Base-by-base conservation (phyloP, 2,113 vertebrate genomes). In the Cebus imitator region DNA sequence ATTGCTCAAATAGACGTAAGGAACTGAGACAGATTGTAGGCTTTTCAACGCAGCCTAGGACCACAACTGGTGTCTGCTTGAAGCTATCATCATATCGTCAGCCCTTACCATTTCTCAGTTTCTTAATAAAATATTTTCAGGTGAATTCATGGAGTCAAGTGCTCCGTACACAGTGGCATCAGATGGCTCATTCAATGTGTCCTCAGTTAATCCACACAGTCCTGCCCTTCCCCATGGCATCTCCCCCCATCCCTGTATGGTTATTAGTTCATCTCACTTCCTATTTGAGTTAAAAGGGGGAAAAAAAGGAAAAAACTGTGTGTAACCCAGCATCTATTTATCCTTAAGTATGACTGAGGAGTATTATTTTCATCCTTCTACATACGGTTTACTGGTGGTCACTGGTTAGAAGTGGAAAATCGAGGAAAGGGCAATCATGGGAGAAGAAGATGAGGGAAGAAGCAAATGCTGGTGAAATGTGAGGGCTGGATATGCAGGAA, bases 101-200 rank as follows among this genome's bases (percentile, higher is more conserved):
- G 0, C 9, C 2, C 57, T 78, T 68, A 55, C 10, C 2, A 32
- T 45, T 68, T 85, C 23, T 58, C 40, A 58, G 40, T 61, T 45
- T 79, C 91, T 78, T 72, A 48, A 23, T 37, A 76, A 40, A 27
- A 76, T 48, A 18, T 18, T 72, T 40, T n/a, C 13, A 32, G 43
- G 35, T 70, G 25, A 50, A 72, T 70, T 72, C 7, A 79, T 0
- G 4, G 9, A 79, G 9, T 7, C 6, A 6, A 43, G 37, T 1
- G 18, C 6, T 17, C 21, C 1, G 6, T 5, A 21, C 48, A 76
- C 5, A 58, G 12, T 14, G 61, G 84, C 58, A 70, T 85, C 32
- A 27, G 25, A 32, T 40, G 30, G 6, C 5, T 37, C 12, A 6
- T 16, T 52, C 1, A 4, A 1, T 2, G 18, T 17, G 17, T 84